Base-by-base conservation (phyloP, 2,113 vertebrate genomes). In the Lampris incognitus region DNA sequence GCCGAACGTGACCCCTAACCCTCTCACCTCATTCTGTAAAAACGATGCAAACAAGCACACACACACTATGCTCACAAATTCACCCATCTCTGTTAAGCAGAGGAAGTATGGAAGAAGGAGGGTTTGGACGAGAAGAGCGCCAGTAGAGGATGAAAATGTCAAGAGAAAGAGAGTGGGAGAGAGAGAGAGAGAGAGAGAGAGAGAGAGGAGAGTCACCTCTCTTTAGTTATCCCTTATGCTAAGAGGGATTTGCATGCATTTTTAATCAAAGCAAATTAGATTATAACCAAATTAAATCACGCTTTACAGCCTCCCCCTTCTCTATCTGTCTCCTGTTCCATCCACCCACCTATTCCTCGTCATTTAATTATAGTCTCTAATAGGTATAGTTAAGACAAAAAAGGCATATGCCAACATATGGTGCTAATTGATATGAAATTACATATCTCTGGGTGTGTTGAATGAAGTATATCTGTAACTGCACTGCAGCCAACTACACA, bases 191-290 rank as follows among this genome's bases (percentile, higher is more conserved):
- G 78, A 36, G 62, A 78, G 62, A 56, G 37, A 81, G 81, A 77
- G 74, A 76, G 71, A 74, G 77, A 68, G 87, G 82, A 78, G 87
- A 91, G 91, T 93, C 84, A 87, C 90, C 87, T 88, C 88, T 90
- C 76, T 89, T 85, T 86, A 86, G 89, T 93, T 92, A 94, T 94
- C 87, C 89, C 88, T 90, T 87, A 92, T 92, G 92, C 93, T 92
- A 87, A 91, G 89, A 91, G 91, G 93, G 93, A 93, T 95, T 95
- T 94, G 92, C 94, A 95, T 94, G 93, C 91, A 94, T 94, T 94
- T 94, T 94, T 94, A 95, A 95, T 95, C 94, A 95, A 95, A 95
- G 94, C 92, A 94, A 95, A 95, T 95, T 91, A 93, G 92, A 95
- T 95, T 93, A 94, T 92, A 93, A 94, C 92, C 91, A 94, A 94